Percentiles rank a stretch among this genome's conserved stretches.
Conservation (phyloP, 2,888 invertebrate genomes). For the Hoplodrina blanda region DNA sequence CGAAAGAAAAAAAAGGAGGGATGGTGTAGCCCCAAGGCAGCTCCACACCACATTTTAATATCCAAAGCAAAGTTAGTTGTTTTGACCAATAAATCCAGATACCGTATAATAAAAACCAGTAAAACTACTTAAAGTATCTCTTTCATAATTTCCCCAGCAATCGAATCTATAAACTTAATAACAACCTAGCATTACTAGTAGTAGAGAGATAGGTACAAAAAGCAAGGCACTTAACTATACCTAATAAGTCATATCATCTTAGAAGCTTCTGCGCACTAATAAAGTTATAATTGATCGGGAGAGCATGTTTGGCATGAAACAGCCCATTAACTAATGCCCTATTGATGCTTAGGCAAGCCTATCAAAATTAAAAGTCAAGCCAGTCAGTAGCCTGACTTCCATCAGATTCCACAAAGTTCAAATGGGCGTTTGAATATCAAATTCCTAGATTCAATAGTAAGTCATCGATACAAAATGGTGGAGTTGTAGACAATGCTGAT, state of each 20-base stretch:
- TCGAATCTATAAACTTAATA: background rate
- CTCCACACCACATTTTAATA: too few species aligned
- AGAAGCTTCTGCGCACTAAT: constrained; percentile 25
- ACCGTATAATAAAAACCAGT: too few species aligned
- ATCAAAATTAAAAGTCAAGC: constrained; percentile 42
- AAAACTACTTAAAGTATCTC: background rate
- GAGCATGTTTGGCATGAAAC: constrained; percentile 10
- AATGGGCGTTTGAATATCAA: constrained; percentile 65
- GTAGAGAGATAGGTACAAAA: background rate
- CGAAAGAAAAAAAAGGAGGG: background rate
- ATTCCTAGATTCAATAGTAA: constrained; percentile 67
- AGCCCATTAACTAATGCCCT: constrained; percentile 33
- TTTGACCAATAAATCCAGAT: too few species aligned
- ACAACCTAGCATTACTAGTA: constrained; percentile 11
- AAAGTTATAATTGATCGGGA: constrained; percentile 30
- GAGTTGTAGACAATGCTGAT: constrained; percentile 69
- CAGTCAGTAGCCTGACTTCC: constrained; percentile 51
- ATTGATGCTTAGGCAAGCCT: constrained; percentile 19
- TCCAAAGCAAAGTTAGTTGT: too few species aligned
- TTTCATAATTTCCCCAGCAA: background rate
- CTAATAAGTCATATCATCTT: constrained; percentile 9
- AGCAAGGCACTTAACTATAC: constrained; percentile 20
- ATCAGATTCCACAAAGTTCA: constrained; percentile 63
- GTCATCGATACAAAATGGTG: constrained; percentile 56
- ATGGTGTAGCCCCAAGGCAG: too few species aligned